Base-by-base conservation (phyloP, 1,140 invertebrate species). In the Macrobrachium nipponense region DNA sequence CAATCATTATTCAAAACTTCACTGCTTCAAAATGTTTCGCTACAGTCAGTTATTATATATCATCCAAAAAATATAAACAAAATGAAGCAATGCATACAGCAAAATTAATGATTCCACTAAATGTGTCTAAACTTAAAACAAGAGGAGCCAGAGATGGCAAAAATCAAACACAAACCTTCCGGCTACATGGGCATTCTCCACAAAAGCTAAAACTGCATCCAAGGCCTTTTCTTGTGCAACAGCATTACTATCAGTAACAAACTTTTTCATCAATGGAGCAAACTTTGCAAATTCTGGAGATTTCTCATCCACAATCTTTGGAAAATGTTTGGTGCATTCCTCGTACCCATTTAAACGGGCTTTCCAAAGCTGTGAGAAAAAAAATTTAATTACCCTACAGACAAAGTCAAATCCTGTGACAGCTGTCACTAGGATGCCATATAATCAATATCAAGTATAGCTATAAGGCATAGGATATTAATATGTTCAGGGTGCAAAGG, bases 161-260 rank as follows among this genome's bases (percentile, higher is more conserved):
- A 43, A 44, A 17, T 20, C 8, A 18, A 0, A n/a, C 78, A 92
- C 92, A 91, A 91, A 95, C 94, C 94, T 95, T 90, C 95, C 95
- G 88, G 96, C 96, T 89, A 94, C 91, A 6, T 94, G 94, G 89
- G 96, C 96, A 92, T 98, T 98, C 91, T 98, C 96, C 0, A 98
- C 94, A 92, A 95, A 99, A 20, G 95, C 95, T 36, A 98, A 91
- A 2, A 96, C 95, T 18, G 97, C 97, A 91, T 98, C 97, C 87
- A 99, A 91, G 44, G 96, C 98, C 93, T 98, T 99, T 91, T 99
- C 98, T 91, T 98, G 97, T 2, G 97, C 97, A 44, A 96, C 94
- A 61, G 95, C 97, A 95, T 99, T 99, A 85, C 95, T 97, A 90
- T 99, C 98, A 10, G 94, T 92, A 0, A 99, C 97, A 94, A 99